Base-by-base conservation (phyloP, 2,113 vertebrate genomes). In the Prunella fulvescens region DNA sequence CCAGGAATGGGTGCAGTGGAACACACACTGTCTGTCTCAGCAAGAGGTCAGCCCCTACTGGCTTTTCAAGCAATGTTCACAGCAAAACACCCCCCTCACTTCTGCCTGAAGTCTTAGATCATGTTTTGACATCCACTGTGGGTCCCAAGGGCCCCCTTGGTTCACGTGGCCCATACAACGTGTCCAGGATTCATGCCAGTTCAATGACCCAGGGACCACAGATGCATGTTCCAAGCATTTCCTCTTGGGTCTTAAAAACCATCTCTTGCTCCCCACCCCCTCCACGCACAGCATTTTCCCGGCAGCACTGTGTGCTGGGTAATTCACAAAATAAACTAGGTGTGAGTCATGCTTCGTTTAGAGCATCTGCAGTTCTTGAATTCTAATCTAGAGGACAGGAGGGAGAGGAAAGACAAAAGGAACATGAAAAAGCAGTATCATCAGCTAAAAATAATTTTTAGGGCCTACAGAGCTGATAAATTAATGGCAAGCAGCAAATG, bases 251-350 rank as follows among this genome's bases (percentile, higher is more conserved):
- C 54, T 70, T 56, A 47, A 88, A 88, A 95, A 66, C 0, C 40
- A 71, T 9, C 26, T 80, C 62, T 50, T 70, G 23, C 31, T 88
- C 56, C 74, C 85, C 47, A 91, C 67, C 58, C 76, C 64, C 71
- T 92, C 50, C 37, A 44, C 86, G 84, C 67, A 44, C 72, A 80
- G 19, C 48, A 19, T 71, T 39, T 78, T 93, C 67, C 79, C 1
- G 0, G 50, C 56, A 93, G 35, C 76, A 88, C 58, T 58, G 50
- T 58, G 26, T 26, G 50, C 35, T 84, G 80, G 83, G 71, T 78
- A 93, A 90, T 86, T 86, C 71, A 94, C 79, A 94, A 96, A 93
- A 94, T 60, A 56, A 96, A 83, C 71, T 83, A 57, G 83, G 88
- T 45, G 56, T 94, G 96, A 95, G 92, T 96, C 93, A 94, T 72